Conservation (phyloP, 2,113 vertebrate species). For the Periophthalmodon schlosseri region DNA sequence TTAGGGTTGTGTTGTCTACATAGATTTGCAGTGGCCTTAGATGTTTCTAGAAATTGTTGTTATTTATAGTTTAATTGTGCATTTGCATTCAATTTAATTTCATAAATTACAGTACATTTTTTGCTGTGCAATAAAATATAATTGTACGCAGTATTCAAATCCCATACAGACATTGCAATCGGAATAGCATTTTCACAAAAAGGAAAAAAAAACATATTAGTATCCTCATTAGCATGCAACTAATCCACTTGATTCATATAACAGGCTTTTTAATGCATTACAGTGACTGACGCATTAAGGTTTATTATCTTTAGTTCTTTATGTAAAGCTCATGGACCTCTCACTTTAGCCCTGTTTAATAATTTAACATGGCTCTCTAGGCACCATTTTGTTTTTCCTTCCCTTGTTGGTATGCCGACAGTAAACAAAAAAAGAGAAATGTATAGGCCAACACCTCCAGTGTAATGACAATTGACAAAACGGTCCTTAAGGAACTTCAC, state of each 20-base stretch:
- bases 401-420: constrained; percentile 13
- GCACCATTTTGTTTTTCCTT: constrained; percentile 29
- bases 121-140: background rate
- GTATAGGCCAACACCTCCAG: background rate
- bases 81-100: background rate
- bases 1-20: constrained; percentile 58
- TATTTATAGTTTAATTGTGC: constrained; percentile 13
- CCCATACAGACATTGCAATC: background rate
- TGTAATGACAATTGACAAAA: background rate
- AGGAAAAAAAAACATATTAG: background rate
- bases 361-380: constrained; percentile 38
- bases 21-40: constrained; percentile 44
- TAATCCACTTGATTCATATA: background rate
- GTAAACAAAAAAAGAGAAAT: background rate
- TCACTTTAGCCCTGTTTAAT: constrained; percentile 39
- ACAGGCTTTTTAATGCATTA: constrained; percentile 11
- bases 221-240: background rate
- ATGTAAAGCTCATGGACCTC: background rate
- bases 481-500: background rate
- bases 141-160: background rate
- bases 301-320: background rate
- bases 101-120: background rate
- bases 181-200: background rate
- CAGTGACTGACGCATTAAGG: constrained; percentile 2
- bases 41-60: constrained; percentile 38